Evolutionary conservation across 2,113 vertebrate genomes (phyloP).

Genomic region (Nansenia antarctica): DNA sequence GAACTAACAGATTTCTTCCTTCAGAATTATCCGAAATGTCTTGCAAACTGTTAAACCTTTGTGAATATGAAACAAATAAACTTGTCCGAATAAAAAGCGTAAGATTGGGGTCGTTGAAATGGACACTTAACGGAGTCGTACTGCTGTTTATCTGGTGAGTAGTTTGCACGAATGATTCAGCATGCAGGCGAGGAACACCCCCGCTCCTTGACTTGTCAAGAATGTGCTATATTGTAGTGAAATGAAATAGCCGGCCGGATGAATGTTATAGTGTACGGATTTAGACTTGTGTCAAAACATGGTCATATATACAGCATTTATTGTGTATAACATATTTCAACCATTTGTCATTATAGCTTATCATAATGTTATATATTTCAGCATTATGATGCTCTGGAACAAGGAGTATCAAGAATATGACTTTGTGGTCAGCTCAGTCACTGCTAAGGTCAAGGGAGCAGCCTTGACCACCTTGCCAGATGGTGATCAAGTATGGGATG

Average conservation of each 20-base stretch:
- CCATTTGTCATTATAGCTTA: background rate
- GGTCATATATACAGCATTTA: background rate
- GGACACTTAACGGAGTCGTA: constrained; percentile 47
- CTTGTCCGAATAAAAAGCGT: constrained; percentile 62
- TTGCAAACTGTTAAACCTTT: constrained; percentile 38
- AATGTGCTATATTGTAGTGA: too few relatives aligned
- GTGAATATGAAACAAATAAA: constrained; percentile 66
- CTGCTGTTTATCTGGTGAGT: constrained; percentile 74
- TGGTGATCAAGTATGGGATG: constrained; percentile 70
- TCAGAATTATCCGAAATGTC: constrained; percentile 16
- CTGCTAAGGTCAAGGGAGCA: constrained; percentile 76
- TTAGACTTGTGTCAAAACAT: too few relatives aligned
- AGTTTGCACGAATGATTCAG: background rate
- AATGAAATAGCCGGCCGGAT: too few relatives aligned
- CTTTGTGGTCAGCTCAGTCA: constrained; percentile 72
- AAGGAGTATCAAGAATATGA: constrained; percentile 73
- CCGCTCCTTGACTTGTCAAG: background rate
- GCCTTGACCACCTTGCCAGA: constrained; percentile 45
- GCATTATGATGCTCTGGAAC: constrained; percentile 61
- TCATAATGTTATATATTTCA: constrained; percentile 29
- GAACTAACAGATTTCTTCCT: constrained; percentile 7
- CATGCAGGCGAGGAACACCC: constrained; percentile 4
- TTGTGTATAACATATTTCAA: background rate
- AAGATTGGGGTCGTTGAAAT: constrained; percentile 63
- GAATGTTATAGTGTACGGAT: background rate